Evolutionary conservation across 1,140 invertebrate species (phyloP), one percentile per base, ranked within the genome.

Genomic region (Drosophila asahinai): DNA sequence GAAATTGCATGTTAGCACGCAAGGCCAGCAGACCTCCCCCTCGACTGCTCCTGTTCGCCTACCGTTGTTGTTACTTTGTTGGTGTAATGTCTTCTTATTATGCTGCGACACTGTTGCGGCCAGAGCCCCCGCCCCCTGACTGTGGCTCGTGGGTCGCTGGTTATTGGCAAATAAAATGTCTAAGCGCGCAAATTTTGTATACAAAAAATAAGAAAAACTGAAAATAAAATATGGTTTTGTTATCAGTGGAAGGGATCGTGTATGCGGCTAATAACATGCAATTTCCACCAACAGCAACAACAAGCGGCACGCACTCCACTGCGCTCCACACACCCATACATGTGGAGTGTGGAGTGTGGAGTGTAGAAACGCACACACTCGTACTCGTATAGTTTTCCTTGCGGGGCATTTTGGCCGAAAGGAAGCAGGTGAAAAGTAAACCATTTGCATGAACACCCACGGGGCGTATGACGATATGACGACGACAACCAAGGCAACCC

Each of bases 251-350:
- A 76, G 84, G 84, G 74, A 87, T 87, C 84, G 74, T 87, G 84
- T 87, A 87, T 87, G 86, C 77, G 84, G 78, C 86, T 87, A 87
- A 87, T 87, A 87, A 87, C 84, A 87, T 87, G 86, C 86, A 87
- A 87, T 87, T 87, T 89, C 81, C 86, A 89, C 54, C 68, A 72
- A 72, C 65, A 83, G 66, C 83, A 77, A 71, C 77, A 71, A 78
- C 66, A 38, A 67, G 38, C 58, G 15, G 64, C 59, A 74, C 77
- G 73, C 73, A 83, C 66, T 65, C 76, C 81, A 72, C 60, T 27
- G 22, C 30, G 48, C 51, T 33, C 48, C 59, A 51, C 64, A 19
- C 30, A 54, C 47, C 63, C 60, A 54, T 12, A 30, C 36, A 17
- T 11, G 36, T 12, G 43, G 40, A 63, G 33, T 47, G 22, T 47